Evolutionary conservation across 1,140 invertebrate species (phyloP), one percentile per base, ranked within the genome.

Genomic region (Drosophila kanapiae): DNA sequence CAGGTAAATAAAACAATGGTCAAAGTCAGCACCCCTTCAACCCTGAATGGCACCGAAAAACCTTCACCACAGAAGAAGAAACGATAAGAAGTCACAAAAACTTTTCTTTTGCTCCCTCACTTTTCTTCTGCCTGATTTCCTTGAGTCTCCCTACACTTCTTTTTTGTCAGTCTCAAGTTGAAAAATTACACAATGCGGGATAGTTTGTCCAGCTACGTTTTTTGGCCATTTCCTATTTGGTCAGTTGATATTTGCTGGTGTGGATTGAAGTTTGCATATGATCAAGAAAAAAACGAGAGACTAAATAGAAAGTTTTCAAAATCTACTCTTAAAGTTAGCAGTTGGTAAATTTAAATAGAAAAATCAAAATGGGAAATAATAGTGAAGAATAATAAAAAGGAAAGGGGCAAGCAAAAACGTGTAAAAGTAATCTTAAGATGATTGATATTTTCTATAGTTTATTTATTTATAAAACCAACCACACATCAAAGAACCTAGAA

Each of bases 181-280:
- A 90, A 85, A 90, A 90, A 90, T 90, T 85, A 85, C 85, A 91
- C 85, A 90, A 90, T 90, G 85, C 85, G 78, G 85, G 81, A 85
- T 70, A 85, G 85, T 90, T 69, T 82, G 85, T 62, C 75, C 78
- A 77, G 81, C 68, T 62, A 58, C 69, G 68, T 84, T 88, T 88
- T 63, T 67, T 71, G 65, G 67, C 23, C 37, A 57, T 65, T 72
- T 38, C 16, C 40, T 40, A 23, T 45, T 51, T 43, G 51, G n/a
- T 11, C 58, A 37, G 56, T 49, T 56, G 68, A 80, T 84, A 78
- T 88, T 84, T 88, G 81, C 81, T 75, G 56, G 78, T 90, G 85
- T 84, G 80, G 85, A 88, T 90, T 90, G 85, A 84, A 88, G 77
- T 88, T 88, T 90, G 80, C 85, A 88, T 88, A 69, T 84, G 60